phyloP scores from a whole-genome alignment of 2,888 invertebrate species.

The Plebejus melissa region DNA sequence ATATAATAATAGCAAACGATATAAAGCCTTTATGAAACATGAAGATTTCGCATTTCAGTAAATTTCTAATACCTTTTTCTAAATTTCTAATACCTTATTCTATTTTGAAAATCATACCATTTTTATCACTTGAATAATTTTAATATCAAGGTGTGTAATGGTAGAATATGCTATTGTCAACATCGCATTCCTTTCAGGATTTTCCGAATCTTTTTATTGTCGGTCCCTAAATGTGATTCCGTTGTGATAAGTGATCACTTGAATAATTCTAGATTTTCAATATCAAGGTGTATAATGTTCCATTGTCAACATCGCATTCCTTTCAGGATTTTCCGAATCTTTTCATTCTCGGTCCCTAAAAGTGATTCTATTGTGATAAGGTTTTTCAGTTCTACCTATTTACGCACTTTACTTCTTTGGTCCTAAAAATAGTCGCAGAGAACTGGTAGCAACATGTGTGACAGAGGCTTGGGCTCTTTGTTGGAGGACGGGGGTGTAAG shows the following conservation, averaged over 20 bases:
- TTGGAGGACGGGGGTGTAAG: constrained; percentile 56
- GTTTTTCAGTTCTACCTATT: neutral
- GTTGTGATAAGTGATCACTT: neutral
- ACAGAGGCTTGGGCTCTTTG: constrained; percentile 45
- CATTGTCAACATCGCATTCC: neutral
- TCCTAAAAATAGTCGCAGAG: constrained; percentile 6
- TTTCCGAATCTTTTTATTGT: neutral
- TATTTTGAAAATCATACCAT: too few relatives aligned
- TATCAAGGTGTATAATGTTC: neutral
- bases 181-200: neutral
- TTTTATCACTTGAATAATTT: neutral
- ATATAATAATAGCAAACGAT: too few relatives aligned
- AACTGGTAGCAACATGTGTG: constrained; percentile 34
- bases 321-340: neutral
- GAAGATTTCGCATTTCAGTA: too few relatives aligned
- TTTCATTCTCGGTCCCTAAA: neutral
- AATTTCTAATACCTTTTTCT: too few relatives aligned
- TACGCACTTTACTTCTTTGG: neutral
- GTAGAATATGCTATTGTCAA: neutral
- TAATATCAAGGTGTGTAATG: neutral
- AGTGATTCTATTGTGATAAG: neutral
- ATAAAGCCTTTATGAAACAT: too few relatives aligned
- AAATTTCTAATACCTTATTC: too few relatives aligned
- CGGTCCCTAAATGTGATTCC: neutral
- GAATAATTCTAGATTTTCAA: neutral